Evolutionary conservation across 2,888 invertebrate species (phyloP).

Genomic region (Eristalis intricaria): DNA sequence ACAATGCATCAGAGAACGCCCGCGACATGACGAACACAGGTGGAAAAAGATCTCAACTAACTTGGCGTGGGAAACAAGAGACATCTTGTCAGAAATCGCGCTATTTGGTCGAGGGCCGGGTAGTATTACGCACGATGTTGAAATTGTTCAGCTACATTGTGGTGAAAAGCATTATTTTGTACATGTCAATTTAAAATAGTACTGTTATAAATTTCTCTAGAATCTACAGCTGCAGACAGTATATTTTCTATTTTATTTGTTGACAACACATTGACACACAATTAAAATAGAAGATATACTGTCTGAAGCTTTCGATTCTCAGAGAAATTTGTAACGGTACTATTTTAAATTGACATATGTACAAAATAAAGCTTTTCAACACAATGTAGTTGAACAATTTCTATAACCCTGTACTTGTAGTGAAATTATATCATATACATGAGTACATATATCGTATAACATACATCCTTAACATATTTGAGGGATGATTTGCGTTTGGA

Average conservation of each 20-base stretch:
- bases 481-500: slow-evolving; percentile 38
- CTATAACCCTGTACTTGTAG: background rate
- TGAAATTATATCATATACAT: background rate
- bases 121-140: no score
- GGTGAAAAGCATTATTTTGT: background rate
- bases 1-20: no score
- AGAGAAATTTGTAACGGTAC: background rate
- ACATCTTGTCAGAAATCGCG: no score
- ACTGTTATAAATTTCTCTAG: background rate
- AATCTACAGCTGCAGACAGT: slow-evolving; percentile 1
- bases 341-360: background rate
- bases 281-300: no score
- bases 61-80: no score
- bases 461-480: background rate
- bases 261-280: no score
- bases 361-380: background rate
- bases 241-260: no score
- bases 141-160: background rate
- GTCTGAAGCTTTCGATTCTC: slow-evolving; percentile 1
- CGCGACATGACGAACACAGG: no score
- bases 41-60: no score
- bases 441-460: background rate
- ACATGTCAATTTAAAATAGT: background rate
- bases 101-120: no score
- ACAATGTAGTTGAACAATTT: background rate